phyloP scores from a whole-genome alignment of 2,113 vertebrate genomes.

The Triplophysa siluroides region DNA sequence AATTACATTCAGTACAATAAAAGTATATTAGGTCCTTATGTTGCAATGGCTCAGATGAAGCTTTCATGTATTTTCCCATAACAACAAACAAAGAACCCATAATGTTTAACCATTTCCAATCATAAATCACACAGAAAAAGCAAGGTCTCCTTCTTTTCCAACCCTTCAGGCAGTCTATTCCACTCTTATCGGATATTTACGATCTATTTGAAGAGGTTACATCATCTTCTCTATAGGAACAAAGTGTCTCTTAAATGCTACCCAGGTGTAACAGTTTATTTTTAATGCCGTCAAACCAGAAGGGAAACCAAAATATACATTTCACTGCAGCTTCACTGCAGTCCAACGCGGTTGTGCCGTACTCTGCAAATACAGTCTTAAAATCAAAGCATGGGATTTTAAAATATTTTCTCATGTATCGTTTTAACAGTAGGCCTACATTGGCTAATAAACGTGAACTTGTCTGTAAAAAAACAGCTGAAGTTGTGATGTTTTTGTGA shows the following conservation, averaged over 20 bases:
- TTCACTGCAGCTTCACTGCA: background rate
- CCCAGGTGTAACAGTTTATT: conserved; percentile 40
- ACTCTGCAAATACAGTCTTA: too few relatives aligned
- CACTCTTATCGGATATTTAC: conserved; percentile 44
- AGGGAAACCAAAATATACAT: conserved; percentile 1
- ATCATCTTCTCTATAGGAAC: conserved; percentile 16
- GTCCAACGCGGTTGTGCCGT: too few relatives aligned
- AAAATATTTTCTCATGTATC: too few relatives aligned
- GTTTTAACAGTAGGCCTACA: too few relatives aligned
- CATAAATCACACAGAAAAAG: conserved; percentile 29
- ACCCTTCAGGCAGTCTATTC: background rate
- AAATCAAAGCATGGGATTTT: too few relatives aligned
- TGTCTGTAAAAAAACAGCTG: too few relatives aligned
- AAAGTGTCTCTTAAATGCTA: conserved; percentile 3
- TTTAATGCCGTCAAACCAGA: conserved; percentile 9
- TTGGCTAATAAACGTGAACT: too few relatives aligned
- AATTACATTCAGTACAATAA: background rate
- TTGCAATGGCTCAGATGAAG: background rate
- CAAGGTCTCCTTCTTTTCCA: conserved; percentile 16
- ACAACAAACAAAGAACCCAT: background rate
- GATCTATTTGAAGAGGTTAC: conserved; percentile 26
- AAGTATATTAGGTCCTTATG: background rate
- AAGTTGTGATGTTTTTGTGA: too few relatives aligned
- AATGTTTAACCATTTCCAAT: conserved; percentile 42
- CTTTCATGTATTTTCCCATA: background rate